Evolutionary conservation across 1,140 invertebrate species (phyloP).

Genomic region (Thrips palmi): DNA sequence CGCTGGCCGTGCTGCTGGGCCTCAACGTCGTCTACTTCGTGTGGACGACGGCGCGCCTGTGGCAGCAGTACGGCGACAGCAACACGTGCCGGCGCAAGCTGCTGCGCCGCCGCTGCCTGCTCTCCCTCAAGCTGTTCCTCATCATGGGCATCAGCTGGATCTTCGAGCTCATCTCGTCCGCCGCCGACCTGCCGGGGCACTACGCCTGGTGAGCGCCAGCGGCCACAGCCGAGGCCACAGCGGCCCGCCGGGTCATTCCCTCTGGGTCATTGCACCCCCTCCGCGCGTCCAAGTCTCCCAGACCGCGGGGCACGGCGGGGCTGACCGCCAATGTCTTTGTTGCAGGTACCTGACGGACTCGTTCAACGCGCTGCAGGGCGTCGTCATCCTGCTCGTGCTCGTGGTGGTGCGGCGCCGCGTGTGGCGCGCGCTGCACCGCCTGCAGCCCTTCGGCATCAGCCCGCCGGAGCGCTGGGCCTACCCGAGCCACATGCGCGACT

Average conservation of each 20-base stretch:
- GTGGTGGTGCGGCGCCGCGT: constrained; percentile 38
- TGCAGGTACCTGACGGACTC: constrained; percentile 40
- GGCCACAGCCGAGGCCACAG: too few species aligned
- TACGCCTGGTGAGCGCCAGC: constrained; percentile 17
- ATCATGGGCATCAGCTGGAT: constrained; percentile 57
- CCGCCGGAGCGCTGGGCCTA: constrained; percentile 23
- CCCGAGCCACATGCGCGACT: constrained; percentile 22
- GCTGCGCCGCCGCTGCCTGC: constrained; percentile 32
- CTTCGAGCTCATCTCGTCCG: constrained; percentile 38
- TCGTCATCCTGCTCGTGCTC: constrained; percentile 42
- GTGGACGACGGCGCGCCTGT: constrained; percentile 31
- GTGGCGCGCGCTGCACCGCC: constrained; percentile 28
- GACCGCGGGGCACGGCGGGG: too few species aligned
- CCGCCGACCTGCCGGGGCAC: constrained; percentile 8
- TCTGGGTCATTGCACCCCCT: too few species aligned
- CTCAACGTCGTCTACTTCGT: constrained; percentile 36
- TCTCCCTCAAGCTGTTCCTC: constrained; percentile 46
- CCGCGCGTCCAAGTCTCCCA: too few species aligned
- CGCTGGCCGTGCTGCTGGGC: constrained; percentile 31
- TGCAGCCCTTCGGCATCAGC: constrained; percentile 21
- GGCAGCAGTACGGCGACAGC: constrained; percentile 27
- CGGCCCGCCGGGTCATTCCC: too few species aligned
- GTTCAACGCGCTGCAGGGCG: constrained; percentile 41
- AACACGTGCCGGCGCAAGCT: constrained; percentile 30
- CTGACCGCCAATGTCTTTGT: too few species aligned